phyloP scores from a whole-genome alignment of 1,140 invertebrate species.

The Drosophila auraria region DNA sequence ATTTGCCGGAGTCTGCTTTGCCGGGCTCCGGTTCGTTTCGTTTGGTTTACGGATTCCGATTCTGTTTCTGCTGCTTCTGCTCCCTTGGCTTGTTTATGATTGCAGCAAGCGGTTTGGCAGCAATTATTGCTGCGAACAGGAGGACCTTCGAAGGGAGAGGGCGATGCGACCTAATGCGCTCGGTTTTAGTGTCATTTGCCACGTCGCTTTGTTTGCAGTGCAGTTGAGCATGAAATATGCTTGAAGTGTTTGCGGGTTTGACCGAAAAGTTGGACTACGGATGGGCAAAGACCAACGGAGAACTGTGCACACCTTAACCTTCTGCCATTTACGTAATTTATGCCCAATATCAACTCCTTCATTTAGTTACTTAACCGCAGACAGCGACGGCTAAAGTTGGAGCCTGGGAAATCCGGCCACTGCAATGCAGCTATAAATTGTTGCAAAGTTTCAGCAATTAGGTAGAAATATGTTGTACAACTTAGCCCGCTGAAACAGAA shows the following conservation, averaged over 20 bases:
- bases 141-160: background rate
- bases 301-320: slow-evolving; percentile 52
- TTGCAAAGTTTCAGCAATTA: slow-evolving; percentile 79
- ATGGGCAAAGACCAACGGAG: slow-evolving; percentile 31
- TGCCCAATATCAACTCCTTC: slow-evolving; percentile 60
- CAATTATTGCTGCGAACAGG: slow-evolving; percentile 61
- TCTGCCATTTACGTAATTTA: slow-evolving; percentile 48
- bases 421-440: slow-evolving; percentile 81
- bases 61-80: slow-evolving; percentile 17
- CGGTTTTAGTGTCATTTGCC: slow-evolving; percentile 70
- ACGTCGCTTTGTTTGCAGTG: slow-evolving; percentile 63
- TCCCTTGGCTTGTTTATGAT: slow-evolving; percentile 61
- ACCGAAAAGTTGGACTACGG: slow-evolving; percentile 40
- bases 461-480: slow-evolving; percentile 75
- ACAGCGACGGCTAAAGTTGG: slow-evolving; percentile 1
- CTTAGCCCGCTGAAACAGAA: slow-evolving; percentile 39
- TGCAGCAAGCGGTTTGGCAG: slow-evolving; percentile 71
- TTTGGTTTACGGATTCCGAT: slow-evolving; percentile 49
- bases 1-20: slow-evolving; percentile 38
- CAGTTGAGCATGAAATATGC: slow-evolving; percentile 77
- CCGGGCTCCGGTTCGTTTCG: slow-evolving; percentile 22
- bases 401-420: slow-evolving; percentile 44
- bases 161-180: slow-evolving; percentile 55
- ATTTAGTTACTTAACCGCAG: slow-evolving; percentile 57
- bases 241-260: slow-evolving; percentile 51